Conservation (phyloP, 2,888 invertebrate species). For the Melanostoma scalare region DNA sequence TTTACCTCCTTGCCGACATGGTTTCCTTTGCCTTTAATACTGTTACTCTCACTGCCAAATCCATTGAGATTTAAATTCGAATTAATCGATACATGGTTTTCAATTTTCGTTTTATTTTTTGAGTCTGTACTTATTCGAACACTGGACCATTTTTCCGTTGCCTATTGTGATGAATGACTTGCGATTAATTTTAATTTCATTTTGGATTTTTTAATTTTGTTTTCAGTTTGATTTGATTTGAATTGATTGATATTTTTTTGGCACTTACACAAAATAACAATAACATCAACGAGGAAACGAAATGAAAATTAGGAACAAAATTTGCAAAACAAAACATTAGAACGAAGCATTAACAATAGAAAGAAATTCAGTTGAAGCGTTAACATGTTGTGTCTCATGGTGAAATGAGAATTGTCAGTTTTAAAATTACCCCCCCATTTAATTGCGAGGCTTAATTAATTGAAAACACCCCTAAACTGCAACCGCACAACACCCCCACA, state of each 20-base stretch:
- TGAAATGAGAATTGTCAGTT: neutral
- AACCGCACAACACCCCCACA: too few relatives aligned
- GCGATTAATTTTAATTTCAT: conserved; percentile 30
- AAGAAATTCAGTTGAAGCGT: conserved; percentile 13
- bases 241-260: conserved; percentile 9
- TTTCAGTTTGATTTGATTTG: conserved; percentile 39
- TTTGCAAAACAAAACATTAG: too few relatives aligned
- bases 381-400: neutral
- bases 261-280: conserved; percentile 2
- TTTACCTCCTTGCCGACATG: conserved; percentile 76
- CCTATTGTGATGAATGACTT: conserved; percentile 72
- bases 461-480: too few relatives aligned
- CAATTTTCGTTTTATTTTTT: conserved; percentile 76
- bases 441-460: neutral
- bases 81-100: conserved; percentile 77
- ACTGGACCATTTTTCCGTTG: conserved; percentile 78
- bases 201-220: conserved; percentile 23
- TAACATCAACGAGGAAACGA: too few relatives aligned
- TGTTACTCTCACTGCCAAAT: conserved; percentile 74
- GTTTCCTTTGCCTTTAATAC: conserved; percentile 74
- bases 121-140: conserved; percentile 76
- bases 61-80: conserved; percentile 77
- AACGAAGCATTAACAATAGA: neutral
- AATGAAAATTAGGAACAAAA: too few relatives aligned
- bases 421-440: neutral